Evolutionary conservation across 2,113 vertebrate genomes (phyloP).

Genomic region (Kryptolebias marmoratus): DNA sequence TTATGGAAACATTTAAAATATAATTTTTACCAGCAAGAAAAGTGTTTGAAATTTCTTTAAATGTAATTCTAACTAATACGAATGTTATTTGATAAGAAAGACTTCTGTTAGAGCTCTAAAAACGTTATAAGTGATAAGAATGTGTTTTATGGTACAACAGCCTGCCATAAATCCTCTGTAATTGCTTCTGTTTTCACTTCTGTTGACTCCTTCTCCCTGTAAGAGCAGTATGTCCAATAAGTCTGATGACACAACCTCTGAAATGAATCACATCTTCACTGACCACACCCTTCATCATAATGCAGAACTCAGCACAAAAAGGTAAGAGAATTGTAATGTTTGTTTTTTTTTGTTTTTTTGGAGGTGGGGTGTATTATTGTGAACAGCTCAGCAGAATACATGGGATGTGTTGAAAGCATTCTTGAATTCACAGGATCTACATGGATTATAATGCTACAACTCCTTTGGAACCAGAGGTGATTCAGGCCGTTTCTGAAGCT

Average conservation of each 20-base stretch:
- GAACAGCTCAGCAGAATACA: background rate
- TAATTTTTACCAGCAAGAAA: no score
- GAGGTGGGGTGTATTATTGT: background rate
- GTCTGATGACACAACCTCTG: constrained; percentile 11
- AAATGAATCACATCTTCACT: constrained; percentile 3
- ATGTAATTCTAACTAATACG: no score
- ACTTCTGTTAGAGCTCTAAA: no score
- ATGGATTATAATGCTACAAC: constrained; percentile 97
- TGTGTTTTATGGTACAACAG: background rate
- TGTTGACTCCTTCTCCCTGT: background rate
- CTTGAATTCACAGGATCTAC: constrained; percentile 80
- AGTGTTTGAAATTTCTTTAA: no score
- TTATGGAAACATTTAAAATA: no score
- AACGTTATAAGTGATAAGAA: no score
- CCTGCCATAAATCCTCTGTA: background rate
- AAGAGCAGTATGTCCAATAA: constrained; percentile 44
- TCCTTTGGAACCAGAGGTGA: constrained; percentile 85
- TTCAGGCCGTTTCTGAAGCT: constrained; percentile 81
- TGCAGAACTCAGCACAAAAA: constrained; percentile 42
- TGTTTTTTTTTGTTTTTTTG: background rate
- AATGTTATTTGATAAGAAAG: no score
- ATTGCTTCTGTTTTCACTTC: background rate
- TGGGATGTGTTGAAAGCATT: background rate
- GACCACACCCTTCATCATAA: constrained; percentile 17
- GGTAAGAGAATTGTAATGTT: constrained; percentile 32